Evolutionary conservation across 2,113 vertebrate genomes (phyloP), one percentile per base, ranked within the genome.

Genomic region (Baryphthengus martii): DNA sequence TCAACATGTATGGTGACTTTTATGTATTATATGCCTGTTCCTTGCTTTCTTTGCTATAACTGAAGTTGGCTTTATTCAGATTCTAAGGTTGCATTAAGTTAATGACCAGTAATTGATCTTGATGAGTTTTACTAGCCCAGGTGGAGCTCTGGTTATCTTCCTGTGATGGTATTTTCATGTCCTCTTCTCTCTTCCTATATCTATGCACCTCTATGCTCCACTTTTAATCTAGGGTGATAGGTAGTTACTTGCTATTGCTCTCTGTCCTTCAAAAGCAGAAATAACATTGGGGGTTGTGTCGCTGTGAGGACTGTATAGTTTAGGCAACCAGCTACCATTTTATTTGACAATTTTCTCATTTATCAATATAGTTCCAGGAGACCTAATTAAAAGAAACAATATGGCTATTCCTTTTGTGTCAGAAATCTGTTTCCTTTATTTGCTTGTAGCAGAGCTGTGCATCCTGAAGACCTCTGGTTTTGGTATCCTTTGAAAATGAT

Each of bases 61-160:
- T 67, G 66, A 85, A 71, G 31, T 4, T 62, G 21, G 13, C 13
- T 33, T 31, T 58, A 71, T 35, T 58, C 21, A 55, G 13, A 28
- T 29, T 0, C 0, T 31, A 47, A 45, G 4, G 3, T 1, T 85
- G 10, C 17, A 82, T 68, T 67, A 1, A 42, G 88, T 72, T 85
- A 52, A 17, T 55, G 33, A 55, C 23, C 8, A 31, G 10, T 21
- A 42, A 24, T 42, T 82, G 39, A 63, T 35, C 17, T 67, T 39
- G 4, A 8, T 68, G 52, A 68, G 23, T 63, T 67, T 79, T 75
- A 72, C 6, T 17, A 58, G 11, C 9, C 1, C 8, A 50, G 2
- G 4, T 50, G 37, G 8, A 68, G 3, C 18, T 24, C 50, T 59
- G 17, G 7, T 55, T 63, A 35, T 79, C 29, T 40, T 74, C 17